Percentiles rank a stretch among this genome's conserved stretches.
Conservation (phyloP, 2,797 vertebrate species). For the Percopsis omiscomaycus region DNA sequence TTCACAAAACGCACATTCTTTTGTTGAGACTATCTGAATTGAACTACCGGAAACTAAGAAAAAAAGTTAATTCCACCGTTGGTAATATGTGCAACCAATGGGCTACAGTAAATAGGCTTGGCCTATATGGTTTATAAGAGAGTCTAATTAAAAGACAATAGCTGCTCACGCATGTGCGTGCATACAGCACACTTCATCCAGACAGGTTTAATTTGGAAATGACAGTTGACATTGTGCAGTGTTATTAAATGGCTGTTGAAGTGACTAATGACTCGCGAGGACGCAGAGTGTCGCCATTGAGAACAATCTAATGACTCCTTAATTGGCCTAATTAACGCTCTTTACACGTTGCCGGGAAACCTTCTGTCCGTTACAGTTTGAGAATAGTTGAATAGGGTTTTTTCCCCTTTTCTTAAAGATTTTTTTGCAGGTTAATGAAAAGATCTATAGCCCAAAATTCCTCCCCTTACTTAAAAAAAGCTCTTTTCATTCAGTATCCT, state of each 20-base stretch:
- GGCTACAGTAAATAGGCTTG: background rate
- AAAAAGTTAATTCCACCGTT: constrained; percentile 5
- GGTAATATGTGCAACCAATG: background rate
- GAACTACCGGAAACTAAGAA: constrained; percentile 59
- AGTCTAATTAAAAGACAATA: constrained; percentile 20
- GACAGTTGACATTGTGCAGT: background rate
- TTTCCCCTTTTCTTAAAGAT: no score
- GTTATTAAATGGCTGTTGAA: constrained; percentile 8
- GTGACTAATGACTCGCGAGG: constrained; percentile 17
- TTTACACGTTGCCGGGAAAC: background rate
- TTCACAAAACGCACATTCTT: constrained; percentile 65
- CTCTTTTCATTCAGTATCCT: no score
- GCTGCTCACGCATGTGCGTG: constrained; percentile 8
- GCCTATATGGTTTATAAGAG: constrained; percentile 7
- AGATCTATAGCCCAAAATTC: no score
- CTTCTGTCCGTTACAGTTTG: background rate
- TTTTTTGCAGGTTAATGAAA: no score
- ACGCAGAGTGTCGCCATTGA: constrained; percentile 14
- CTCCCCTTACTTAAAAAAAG: no score
- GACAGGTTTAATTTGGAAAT: background rate
- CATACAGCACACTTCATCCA: background rate
- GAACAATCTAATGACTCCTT: constrained; percentile 13
- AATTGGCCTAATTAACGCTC: constrained; percentile 28
- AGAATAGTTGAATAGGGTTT: no score
- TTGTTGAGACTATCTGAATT: constrained; percentile 55